Evolutionary conservation across 2,888 invertebrate genomes (phyloP), one percentile per base, ranked within the genome.

Genomic region (Cancer borealis): DNA sequence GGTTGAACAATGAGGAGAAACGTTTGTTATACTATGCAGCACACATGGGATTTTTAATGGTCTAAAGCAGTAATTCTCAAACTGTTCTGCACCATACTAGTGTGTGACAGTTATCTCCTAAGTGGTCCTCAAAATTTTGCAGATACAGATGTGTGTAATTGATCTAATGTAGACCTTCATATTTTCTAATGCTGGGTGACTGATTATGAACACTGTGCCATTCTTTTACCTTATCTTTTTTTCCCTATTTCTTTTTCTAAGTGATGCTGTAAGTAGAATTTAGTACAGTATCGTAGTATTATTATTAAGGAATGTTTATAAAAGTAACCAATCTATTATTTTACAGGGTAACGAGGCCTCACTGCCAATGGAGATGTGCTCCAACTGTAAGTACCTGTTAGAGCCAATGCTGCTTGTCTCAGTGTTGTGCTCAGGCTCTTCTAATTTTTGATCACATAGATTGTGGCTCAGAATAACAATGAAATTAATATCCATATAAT

Each of bases 361-460:
- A 96, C 98, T 99, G 97, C 99, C 99, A 96, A 98, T 99, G 98
- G 99, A 99, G 97, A 98, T 99, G 96, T 99, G 99, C 98, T 98
- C 99, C 97, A 99, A 98, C 97, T 98, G 98, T 98, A 97, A 98
- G 98, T 98, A 95, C 87, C 94, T 94, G 89, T 96, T 95, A 95
- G 96, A 94, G 95, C 96, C 96, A 96, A 96, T 95, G 45, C 60
- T 73, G 21, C 93, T 95, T 95, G 96, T 96, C 96, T 92, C 60
- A 95, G 87, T 93, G 93, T 95, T 92, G 92, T 93, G 93, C 89
- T 73, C 54, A 84, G 93, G 93, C 54, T 54, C 88, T 54, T 84
- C 79, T 88, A 92, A 92, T 54, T 49, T 26, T 79, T 91, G 91
- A 91, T 91, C 91, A 91, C 47, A 79, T 91, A 39, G 91, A 91